These are phyloP conservation scores for Venturia canescens DNA, from an alignment of 1,140 invertebrate species.

Conservation along the genomic window DNA sequence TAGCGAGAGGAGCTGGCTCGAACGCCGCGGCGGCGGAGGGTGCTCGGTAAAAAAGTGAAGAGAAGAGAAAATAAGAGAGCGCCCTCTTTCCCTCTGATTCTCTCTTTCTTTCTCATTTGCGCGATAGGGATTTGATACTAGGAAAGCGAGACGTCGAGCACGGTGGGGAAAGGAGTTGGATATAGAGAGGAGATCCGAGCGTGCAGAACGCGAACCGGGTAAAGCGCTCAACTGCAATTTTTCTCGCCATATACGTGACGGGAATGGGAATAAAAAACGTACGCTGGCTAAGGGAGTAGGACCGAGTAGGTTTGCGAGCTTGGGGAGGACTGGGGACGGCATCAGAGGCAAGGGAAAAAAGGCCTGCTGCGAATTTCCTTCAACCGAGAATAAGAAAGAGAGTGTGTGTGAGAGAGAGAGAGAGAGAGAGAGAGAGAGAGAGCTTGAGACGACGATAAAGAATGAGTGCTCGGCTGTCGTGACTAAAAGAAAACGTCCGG, in stretches of 20 bases:
- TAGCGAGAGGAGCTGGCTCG: background rate
- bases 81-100: slow-evolving; percentile 56
- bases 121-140: slow-evolving; percentile 26
- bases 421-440: slow-evolving; percentile 5
- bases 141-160: slow-evolving; percentile 39
- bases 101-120: slow-evolving; percentile 53
- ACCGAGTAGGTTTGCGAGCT: slow-evolving; percentile 14
- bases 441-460: slow-evolving; percentile 14
- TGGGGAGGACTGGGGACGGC: slow-evolving; percentile 53
- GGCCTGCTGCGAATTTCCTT: slow-evolving; percentile 63
- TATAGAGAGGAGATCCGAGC: slow-evolving; percentile 65
- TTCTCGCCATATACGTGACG: slow-evolving; percentile 78
- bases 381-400: slow-evolving; percentile 45
- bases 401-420: slow-evolving; percentile 31
- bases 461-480: slow-evolving; percentile 20
- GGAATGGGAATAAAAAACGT: slow-evolving; percentile 72
- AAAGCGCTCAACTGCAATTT: slow-evolving; percentile 78
- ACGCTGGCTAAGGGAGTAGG: slow-evolving; percentile 41
- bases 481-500: slow-evolving; percentile 43
- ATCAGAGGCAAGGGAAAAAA: slow-evolving; percentile 54
- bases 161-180: slow-evolving; percentile 10
- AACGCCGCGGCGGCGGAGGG: background rate
- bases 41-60: slow-evolving; percentile 5
- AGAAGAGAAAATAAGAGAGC: background rate
- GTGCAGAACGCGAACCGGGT: slow-evolving; percentile 76